Base-by-base conservation (phyloP, 2,888 invertebrate species). In the Hylaea fasciaria region DNA sequence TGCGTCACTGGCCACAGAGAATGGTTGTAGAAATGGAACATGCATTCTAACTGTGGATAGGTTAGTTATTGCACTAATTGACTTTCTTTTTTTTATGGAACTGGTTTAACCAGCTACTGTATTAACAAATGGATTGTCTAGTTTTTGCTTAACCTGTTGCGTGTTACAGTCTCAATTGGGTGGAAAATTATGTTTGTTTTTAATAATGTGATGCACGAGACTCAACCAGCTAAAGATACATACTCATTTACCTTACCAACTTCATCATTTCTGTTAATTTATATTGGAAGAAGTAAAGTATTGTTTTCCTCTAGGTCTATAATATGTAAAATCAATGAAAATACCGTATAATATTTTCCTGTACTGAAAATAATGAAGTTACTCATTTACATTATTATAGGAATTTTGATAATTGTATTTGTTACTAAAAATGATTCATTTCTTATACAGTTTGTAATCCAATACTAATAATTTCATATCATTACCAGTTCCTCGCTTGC, bases 11-110 rank as follows among this genome's bases (percentile, higher is more conserved):
- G 89, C 89, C 62, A 89, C 89, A 55, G 85, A 91, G 2, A 90
- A 87, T 8, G 94, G 94, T 5, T 94, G 94, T 71, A 93, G 93
- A 59, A 93, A 93, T 76, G 92, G 87, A 67, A 93, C 93, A 41
- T 94, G 95, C 75, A 91, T 94, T 35, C 86, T 95, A 67, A 93
- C 92, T 72, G 91, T 95, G n/a, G 93, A 94, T 88, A 93, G 93
- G 94, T 94, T 81, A 66, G 91, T 89, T 67, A 13, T 37, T 46
- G 13, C 8, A 11, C 37, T 7, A 32, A 45, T 50, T 40, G 49
- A 51, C 29, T 60, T 50, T 50, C 40, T 53, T 40, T 44, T n/a
- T 44, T 22, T 45, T 12, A n/a, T 14, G 2, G 16, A 39, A 4
- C 16, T 5, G 39, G 22, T 39, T 49, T 8, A 22, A 44, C 9